Conservation (phyloP, 2,888 invertebrate genomes). For the Malachius bipustulatus region DNA sequence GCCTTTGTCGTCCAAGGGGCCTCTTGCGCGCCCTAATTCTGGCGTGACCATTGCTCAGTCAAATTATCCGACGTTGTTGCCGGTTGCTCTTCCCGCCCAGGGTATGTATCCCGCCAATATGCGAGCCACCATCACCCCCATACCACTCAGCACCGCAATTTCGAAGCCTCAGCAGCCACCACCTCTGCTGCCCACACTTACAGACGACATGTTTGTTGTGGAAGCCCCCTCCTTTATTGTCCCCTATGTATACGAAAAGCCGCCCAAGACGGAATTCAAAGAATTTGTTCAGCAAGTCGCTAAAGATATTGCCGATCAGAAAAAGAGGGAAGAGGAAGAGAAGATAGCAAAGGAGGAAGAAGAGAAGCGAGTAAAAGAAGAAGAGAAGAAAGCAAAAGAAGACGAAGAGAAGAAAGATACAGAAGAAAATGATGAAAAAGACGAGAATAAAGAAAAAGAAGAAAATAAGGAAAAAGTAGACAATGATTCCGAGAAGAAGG, state of each 20-base stretch:
- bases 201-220: constrained; percentile 86
- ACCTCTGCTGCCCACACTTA: constrained; percentile 67
- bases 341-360: constrained; percentile 31
- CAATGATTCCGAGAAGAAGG: constrained; percentile 20
- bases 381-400: constrained; percentile 29
- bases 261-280: constrained; percentile 65
- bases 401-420: constrained; percentile 39
- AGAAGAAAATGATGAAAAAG: constrained; percentile 34
- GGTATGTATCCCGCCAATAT: constrained; percentile 52
- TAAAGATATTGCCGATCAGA: constrained; percentile 49
- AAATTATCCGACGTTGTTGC: constrained; percentile 37
- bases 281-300: constrained; percentile 56
- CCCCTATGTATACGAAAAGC: constrained; percentile 86
- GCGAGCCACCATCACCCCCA: constrained; percentile 45
- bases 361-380: constrained; percentile 28
- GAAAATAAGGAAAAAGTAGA: constrained; percentile 29
- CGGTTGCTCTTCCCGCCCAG: constrained; percentile 46
- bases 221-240: constrained; percentile 90
- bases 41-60: constrained; percentile 23
- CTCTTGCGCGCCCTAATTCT: too few species aligned
- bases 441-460: constrained; percentile 30
- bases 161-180: constrained; percentile 21
- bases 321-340: constrained; percentile 43
- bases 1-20: constrained; percentile 17
- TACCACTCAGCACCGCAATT: constrained; percentile 30